These are phyloP conservation scores for Cantharis rustica DNA, from an alignment of 2,888 invertebrate genomes.

Conservation along the genomic window DNA sequence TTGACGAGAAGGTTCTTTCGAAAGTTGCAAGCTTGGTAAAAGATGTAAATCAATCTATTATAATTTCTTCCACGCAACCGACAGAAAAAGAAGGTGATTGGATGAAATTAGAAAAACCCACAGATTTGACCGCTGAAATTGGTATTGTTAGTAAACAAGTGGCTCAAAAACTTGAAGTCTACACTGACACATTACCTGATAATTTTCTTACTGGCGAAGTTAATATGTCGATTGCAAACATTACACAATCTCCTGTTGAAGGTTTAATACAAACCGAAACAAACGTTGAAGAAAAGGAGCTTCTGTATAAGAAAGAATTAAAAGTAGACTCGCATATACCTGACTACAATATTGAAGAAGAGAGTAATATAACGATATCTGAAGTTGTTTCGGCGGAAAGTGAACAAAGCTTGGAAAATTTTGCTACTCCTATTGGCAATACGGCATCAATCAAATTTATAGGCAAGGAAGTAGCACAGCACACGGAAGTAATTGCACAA, in stretches of 20 bases:
- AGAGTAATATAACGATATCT: conserved; percentile 49
- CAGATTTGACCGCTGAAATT: conserved; percentile 45
- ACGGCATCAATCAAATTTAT: background rate
- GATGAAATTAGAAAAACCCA: conserved; percentile 46
- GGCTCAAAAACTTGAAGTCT: conserved; percentile 51
- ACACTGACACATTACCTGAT: conserved; percentile 33
- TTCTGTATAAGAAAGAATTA: background rate
- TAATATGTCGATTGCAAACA: conserved; percentile 39
- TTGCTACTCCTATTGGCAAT: conserved; percentile 42
- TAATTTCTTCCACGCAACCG: conserved; percentile 57
- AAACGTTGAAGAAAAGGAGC: conserved; percentile 48
- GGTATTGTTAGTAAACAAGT: conserved; percentile 47
- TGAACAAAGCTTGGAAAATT: conserved; percentile 52
- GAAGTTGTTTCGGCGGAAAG: conserved; percentile 60
- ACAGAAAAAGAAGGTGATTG: conserved; percentile 59
- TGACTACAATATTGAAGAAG: conserved; percentile 43
- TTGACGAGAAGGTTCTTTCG: conserved; percentile 30
- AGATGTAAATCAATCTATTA: conserved; percentile 52
- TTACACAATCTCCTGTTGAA: conserved; percentile 47
- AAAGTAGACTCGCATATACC: background rate
- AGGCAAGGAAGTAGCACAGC: conserved; percentile 44
- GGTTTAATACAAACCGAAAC: conserved; percentile 48
- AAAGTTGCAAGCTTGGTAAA: conserved; percentile 54
- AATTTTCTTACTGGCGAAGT: conserved; percentile 39
- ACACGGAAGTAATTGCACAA: conserved; percentile 23